Evolutionary conservation across 2,113 vertebrate species (phyloP), one percentile per base, ranked within the genome.

Genomic region (Forbesichthys agassizii): DNA sequence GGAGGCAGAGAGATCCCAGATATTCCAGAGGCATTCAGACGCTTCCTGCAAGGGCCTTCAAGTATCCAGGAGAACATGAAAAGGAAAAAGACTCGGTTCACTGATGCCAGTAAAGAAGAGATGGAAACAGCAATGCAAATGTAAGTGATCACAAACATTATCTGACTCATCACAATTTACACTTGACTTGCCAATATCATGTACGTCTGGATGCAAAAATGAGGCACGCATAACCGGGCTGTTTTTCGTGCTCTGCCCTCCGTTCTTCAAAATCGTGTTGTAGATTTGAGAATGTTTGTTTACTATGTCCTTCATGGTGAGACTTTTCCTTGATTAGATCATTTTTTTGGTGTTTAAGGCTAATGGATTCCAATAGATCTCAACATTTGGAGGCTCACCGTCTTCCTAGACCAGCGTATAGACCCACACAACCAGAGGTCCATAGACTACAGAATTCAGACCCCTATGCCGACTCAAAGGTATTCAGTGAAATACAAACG

Each of bases 41-140:
- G 85, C 36, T 91, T 91, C 57, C 73, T 87, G 51, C 61, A 68
- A 36, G 85, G 88, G 1, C 3, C 69, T 0, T 1, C n/a, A 1
- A 64, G 55, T 13, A 42, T 83, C 13, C 73, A 71, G 0, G 51
- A 4, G 11, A 16, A 53, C 0, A 46, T 53, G 2, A 90, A 83
- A 74, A 83, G 81, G 62, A 89, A 86, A 81, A 90, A 89, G 75
- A 90, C 87, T 14, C 86, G 90, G 65, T 93, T 92, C 56, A 88
- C 91, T 27, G 91, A 92, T 69, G 89, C 89, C 52, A 84, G 87
- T 3, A 73, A 74, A 33, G 81, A 90, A 48, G 92, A 92, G 53
- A 46, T 88, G 20, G 68, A 80, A 56, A 60, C 49, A 5, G 75
- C 83, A 11, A 86, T 77, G 7, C 71, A 60, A 13, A 86, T 84